Evolutionary conservation across 2,888 invertebrate genomes (phyloP), one percentile per base, ranked within the genome.

Genomic region (Phortica okadai): DNA sequence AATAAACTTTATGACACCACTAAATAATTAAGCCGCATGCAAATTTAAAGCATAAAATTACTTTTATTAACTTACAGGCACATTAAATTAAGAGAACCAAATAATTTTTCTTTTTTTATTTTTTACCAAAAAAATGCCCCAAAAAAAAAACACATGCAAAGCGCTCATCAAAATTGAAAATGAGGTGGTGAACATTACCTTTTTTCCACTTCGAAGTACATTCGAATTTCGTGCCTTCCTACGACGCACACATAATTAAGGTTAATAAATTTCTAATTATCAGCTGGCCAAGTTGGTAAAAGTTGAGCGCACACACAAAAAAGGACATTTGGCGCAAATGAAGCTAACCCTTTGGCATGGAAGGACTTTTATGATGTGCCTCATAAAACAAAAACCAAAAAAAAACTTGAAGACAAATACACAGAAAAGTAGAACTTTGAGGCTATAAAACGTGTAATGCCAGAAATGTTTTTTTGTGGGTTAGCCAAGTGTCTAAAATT

Each of bases 251-350:
- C 88, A 85, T 89, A 88, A 88, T 88, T 84, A 88, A 82, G 82
- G 87, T 82, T 89, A 86, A 89, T 88, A 89, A 89, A 89, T 85
- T 84, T 82, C 80, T 82, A 84, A 88, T 89, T 89, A 89, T 89
- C 84, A 84, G 85, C 88, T 89, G 83, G 84, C 77, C 82, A 77
- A 10, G 77, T 76, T 77, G 82, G 56, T 73, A 41, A 10, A 14
- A 67, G 25, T 10, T n/a, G 64, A 8, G 8, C 25, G 64, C 64
- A 64, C 41, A 64, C 14, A 33, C 64, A 41, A 50, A 50, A 50
- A 50, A 50, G 50, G 50, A 50, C 50, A 50, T 50, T 50, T 11
- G 10, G 14, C 50, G 50, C 50, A 14, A 50, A 50, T 50, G 2
- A 33, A 50, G n/a, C 11, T 50, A 72, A 72, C 56, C 70, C 70